These are phyloP conservation scores for Otus sunia DNA, from an alignment of 2,113 vertebrate species.

Conservation along the genomic window DNA sequence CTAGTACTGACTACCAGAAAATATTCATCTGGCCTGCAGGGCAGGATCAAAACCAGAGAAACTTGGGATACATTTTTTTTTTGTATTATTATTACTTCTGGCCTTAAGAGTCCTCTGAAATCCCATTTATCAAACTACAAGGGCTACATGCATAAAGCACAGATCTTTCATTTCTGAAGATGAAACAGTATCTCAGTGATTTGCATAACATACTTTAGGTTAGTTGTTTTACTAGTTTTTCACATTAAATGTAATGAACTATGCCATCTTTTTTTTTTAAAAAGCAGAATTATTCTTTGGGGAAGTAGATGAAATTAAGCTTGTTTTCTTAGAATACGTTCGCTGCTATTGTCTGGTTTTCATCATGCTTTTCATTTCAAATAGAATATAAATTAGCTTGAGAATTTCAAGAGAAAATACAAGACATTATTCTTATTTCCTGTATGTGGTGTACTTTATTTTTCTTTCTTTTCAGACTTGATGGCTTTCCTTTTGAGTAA, in stretches of 20 bases:
- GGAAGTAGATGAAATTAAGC: not conserved
- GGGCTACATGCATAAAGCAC: not conserved
- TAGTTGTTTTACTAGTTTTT: constrained; percentile 5
- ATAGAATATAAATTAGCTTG: not conserved
- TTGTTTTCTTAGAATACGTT: not conserved
- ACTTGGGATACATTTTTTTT: not conserved
- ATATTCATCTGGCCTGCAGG: not conserved
- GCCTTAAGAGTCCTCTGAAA: not conserved
- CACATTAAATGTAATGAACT: not conserved
- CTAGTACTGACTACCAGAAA: not conserved
- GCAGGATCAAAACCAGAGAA: not conserved
- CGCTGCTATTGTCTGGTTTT: constrained; percentile 3
- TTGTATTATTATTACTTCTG: not conserved
- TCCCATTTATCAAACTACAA: not conserved
- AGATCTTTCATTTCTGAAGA: constrained; percentile 26
- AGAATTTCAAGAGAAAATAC: not conserved
- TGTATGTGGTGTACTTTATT: constrained; percentile 48
- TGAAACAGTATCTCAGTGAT: not conserved
- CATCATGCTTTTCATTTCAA: constrained; percentile 14
- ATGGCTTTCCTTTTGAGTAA: constrained; percentile 95
- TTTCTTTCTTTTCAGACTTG: constrained; percentile 85
- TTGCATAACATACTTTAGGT: not conserved
- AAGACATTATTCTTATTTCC: not conserved
- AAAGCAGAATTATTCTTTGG: not conserved
- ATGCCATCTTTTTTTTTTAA: not conserved